Evolutionary conservation across 2,113 vertebrate genomes (phyloP).

Genomic region (Cromileptes altivelis): DNA sequence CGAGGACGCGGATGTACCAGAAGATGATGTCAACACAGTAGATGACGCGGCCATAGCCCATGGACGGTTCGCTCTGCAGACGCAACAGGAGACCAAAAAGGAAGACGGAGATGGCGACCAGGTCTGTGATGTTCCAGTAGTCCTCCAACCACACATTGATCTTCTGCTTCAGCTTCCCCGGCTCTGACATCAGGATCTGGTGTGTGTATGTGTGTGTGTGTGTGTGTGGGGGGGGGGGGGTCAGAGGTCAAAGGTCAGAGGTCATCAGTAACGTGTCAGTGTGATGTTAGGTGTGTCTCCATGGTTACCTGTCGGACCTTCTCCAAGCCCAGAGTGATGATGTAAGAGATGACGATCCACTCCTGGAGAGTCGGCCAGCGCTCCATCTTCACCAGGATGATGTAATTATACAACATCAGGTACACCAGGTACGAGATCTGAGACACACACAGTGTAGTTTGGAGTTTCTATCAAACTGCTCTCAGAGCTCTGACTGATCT

Average conservation of each 20-base stretch:
- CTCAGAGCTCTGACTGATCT: too few relatives aligned
- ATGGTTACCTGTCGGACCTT: constrained; percentile 93
- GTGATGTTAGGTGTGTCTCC: background rate
- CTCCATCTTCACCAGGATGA: constrained; percentile 98
- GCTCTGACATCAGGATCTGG: constrained; percentile 98
- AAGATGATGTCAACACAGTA: constrained; percentile 99
- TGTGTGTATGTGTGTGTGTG: background rate
- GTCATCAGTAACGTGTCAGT: background rate
- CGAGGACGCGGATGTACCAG: constrained; percentile 98
- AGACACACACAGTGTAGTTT: background rate
- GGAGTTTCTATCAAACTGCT: too few relatives aligned
- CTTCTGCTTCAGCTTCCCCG: constrained; percentile 97
- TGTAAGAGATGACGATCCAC: constrained; percentile 97
- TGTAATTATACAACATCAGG: constrained; percentile 95
- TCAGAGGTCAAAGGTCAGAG: too few relatives aligned
- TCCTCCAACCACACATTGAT: constrained; percentile 98
- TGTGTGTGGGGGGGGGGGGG: too few relatives aligned
- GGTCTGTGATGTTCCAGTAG: constrained; percentile 98
- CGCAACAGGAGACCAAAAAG: constrained; percentile 92
- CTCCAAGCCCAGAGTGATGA: constrained; percentile 94
- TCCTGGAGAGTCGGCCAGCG: constrained; percentile 95
- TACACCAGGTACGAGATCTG: constrained; percentile 96
- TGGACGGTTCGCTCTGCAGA: constrained; percentile 93
- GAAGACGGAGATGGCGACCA: constrained; percentile 94
- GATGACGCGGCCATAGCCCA: constrained; percentile 97